Percentiles rank a stretch among this genome's conserved stretches.
phyloP scores from a whole-genome alignment of 2,888 invertebrate species.

The Stomorhina lunata region DNA sequence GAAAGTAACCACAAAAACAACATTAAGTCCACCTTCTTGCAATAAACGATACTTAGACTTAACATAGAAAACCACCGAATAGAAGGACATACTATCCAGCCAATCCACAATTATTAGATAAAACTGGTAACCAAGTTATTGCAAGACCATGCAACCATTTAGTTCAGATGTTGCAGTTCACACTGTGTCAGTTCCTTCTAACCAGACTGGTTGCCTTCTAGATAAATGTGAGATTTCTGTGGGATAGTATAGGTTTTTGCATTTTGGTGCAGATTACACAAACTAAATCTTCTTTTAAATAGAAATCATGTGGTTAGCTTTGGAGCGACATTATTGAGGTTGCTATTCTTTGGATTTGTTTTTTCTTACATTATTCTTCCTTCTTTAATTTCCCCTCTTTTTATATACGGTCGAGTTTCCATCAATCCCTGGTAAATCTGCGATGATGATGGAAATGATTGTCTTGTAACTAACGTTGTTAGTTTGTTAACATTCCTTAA shows the following conservation, averaged over 20 bases:
- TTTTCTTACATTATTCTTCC: background rate
- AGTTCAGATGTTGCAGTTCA: no score
- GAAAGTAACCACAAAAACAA: slow-evolving; percentile 11
- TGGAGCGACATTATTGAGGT: slow-evolving; percentile 58
- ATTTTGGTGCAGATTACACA: background rate
- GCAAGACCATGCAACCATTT: no score
- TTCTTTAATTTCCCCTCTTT: slow-evolving; percentile 1
- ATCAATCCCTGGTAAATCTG: slow-evolving; percentile 23
- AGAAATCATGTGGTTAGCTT: slow-evolving; percentile 66
- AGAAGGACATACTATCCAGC: no score
- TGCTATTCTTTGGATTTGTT: background rate
- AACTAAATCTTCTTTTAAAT: slow-evolving; percentile 53
- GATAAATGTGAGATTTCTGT: background rate
- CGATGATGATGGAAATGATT: slow-evolving; percentile 35
- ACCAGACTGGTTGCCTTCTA: no score
- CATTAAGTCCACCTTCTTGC: slow-evolving; percentile 7
- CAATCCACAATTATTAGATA: no score
- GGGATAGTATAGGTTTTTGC: background rate
- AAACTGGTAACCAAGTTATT: no score
- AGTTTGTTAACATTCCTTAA: slow-evolving; percentile 39
- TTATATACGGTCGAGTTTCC: background rate
- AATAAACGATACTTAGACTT: background rate
- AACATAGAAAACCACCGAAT: no score
- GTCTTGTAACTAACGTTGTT: slow-evolving; percentile 46
- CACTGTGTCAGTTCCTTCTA: no score